Conservation (phyloP, 2,113 vertebrate species). For the Scomber japonicus region DNA sequence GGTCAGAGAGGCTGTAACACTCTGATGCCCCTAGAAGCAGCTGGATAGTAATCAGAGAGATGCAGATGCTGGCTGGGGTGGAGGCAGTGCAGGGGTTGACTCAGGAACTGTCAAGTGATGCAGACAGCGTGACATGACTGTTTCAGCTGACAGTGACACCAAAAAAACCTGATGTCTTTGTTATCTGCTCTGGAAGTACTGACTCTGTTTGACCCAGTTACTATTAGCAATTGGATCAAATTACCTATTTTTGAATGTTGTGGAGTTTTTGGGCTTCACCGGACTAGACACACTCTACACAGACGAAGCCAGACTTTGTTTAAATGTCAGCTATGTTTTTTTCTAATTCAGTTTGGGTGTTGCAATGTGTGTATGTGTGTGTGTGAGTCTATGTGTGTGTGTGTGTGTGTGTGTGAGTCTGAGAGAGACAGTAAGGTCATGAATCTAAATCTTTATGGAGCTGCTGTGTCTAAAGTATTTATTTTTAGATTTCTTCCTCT, state of each 20-base stretch:
- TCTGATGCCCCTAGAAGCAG: constrained; percentile 8
- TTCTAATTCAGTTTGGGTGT: background rate
- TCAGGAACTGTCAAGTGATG: constrained; percentile 6
- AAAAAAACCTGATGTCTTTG: background rate
- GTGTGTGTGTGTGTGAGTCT: background rate
- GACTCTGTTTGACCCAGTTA: background rate
- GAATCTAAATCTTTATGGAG: constrained; percentile 18
- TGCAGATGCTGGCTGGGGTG: constrained; percentile 35
- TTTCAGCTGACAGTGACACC: background rate
- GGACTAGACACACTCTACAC: background rate
- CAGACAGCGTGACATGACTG: background rate
- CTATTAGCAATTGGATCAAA: background rate
- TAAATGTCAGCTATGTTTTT: constrained; percentile 30
- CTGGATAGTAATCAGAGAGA: constrained; percentile 30
- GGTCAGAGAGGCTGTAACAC: constrained; percentile 15
- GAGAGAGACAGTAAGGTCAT: constrained; percentile 1
- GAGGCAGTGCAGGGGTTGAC: constrained; percentile 14
- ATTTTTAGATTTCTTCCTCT: constrained; percentile 24
- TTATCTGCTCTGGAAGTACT: background rate
- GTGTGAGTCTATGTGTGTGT: no score
- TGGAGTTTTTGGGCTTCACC: background rate
- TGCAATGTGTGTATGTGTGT: background rate
- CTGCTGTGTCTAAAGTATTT: constrained; percentile 11
- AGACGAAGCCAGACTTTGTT: constrained; percentile 6
- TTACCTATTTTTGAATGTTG: constrained; percentile 16